phyloP scores from a whole-genome alignment of 1,140 invertebrate species.

The Cherax destructor region DNA sequence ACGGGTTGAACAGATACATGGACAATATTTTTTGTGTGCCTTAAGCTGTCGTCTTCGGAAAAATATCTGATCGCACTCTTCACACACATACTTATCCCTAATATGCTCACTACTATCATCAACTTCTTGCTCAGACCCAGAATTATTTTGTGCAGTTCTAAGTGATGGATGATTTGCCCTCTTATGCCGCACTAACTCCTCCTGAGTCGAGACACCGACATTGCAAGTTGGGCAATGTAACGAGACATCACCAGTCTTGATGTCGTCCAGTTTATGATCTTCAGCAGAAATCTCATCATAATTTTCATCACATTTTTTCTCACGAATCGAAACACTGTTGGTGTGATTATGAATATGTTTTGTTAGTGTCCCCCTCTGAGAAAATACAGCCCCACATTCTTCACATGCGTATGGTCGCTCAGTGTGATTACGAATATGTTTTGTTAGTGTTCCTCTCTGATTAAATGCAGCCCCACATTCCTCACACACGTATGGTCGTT shows the following conservation, averaged over 20 bases:
- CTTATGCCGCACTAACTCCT: constrained; percentile 32
- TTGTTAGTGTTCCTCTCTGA: constrained; percentile 60
- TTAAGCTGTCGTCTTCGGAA: constrained; percentile 52
- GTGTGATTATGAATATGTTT: constrained; percentile 51
- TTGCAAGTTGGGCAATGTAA: constrained; percentile 29
- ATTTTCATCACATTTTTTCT: background rate
- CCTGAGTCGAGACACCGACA: constrained; percentile 9
- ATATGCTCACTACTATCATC: constrained; percentile 57
- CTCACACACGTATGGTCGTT: constrained; percentile 74
- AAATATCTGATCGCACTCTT: constrained; percentile 65
- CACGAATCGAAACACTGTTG: background rate
- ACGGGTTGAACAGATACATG: constrained; percentile 5
- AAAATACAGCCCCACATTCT: constrained; percentile 58
- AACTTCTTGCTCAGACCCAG: constrained; percentile 30
- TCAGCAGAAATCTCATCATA: background rate
- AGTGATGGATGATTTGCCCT: constrained; percentile 27
- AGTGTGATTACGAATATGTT: constrained; percentile 49
- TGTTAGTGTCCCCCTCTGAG: constrained; percentile 54
- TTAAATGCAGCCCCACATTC: constrained; percentile 61
- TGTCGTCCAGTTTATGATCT: background rate
- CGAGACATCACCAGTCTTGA: background rate
- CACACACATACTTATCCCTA: constrained; percentile 59
- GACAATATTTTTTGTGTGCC: constrained; percentile 59
- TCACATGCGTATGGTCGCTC: constrained; percentile 75
- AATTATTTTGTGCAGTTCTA: constrained; percentile 7